phyloP scores from a whole-genome alignment of 2,888 invertebrate genomes.

The Horisme vitalbata region DNA sequence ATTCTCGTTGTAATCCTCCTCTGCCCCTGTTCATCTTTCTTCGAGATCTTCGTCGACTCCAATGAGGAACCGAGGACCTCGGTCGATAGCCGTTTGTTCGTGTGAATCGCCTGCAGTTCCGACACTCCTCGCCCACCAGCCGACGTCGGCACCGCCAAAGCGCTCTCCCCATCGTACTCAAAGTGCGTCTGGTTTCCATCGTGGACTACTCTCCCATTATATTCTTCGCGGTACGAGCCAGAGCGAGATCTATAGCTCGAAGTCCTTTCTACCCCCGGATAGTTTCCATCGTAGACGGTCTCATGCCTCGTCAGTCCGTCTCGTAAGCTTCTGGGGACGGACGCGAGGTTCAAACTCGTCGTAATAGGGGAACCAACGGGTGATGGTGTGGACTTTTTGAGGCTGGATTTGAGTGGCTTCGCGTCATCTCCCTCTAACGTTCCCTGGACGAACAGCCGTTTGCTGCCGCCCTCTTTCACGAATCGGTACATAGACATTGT shows the following conservation, averaged over 20 bases:
- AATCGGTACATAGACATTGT: slow-evolving; percentile 90
- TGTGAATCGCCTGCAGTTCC: slow-evolving; percentile 89
- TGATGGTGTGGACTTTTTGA: slow-evolving; percentile 73
- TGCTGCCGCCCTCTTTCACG: slow-evolving; percentile 86
- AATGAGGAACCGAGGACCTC: slow-evolving; percentile 93
- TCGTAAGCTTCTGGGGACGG: slow-evolving; percentile 78
- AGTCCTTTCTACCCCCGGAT: slow-evolving; percentile 72
- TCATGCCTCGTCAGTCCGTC: slow-evolving; percentile 78
- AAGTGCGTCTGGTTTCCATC: slow-evolving; percentile 80
- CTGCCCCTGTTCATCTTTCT: slow-evolving; percentile 89
- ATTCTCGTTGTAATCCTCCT: slow-evolving; percentile 93
- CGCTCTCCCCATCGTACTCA: slow-evolving; percentile 74
- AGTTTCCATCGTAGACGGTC: slow-evolving; percentile 76
- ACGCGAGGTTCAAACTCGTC: slow-evolving; percentile 83
- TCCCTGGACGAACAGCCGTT: slow-evolving; percentile 90
- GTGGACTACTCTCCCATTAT: slow-evolving; percentile 73
- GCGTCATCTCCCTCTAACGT: slow-evolving; percentile 85
- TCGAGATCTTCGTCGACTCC: slow-evolving; percentile 92
- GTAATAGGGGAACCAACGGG: slow-evolving; percentile 85
- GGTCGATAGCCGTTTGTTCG: slow-evolving; percentile 91
- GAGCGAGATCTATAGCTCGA: slow-evolving; percentile 67
- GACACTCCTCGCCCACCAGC: slow-evolving; percentile 73
- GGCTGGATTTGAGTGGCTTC: slow-evolving; percentile 77
- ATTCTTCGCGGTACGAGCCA: slow-evolving; percentile 71
- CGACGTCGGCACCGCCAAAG: slow-evolving; percentile 69